These are phyloP conservation scores for Pteruthius melanotis DNA, from an alignment of 2,113 vertebrate species.

Conservation along the genomic window DNA sequence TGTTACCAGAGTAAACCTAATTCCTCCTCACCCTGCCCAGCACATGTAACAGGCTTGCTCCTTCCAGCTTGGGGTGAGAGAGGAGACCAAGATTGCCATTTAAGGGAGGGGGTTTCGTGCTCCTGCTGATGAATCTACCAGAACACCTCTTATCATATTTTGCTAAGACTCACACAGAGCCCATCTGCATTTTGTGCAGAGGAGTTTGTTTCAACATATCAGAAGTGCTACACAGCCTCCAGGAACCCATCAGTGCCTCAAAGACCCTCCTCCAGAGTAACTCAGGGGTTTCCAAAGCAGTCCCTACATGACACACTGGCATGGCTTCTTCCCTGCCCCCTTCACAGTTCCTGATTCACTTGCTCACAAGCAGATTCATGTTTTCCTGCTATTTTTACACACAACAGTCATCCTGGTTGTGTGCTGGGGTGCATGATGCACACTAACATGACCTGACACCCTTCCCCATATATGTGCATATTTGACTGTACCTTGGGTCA, in stretches of 20 bases:
- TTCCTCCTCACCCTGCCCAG: neutral
- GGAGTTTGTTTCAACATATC: neutral
- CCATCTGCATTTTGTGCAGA: neutral
- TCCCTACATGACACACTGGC: accelerated
- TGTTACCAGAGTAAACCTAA: neutral
- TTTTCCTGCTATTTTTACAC: conserved; percentile 52
- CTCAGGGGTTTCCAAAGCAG: neutral
- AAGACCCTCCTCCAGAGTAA: neutral
- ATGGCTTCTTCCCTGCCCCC: accelerated
- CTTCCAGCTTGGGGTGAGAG: neutral
- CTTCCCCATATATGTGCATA: neutral
- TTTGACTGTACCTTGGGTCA: neutral
- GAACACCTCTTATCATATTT: neutral
- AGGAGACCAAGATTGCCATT: neutral
- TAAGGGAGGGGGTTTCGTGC: neutral
- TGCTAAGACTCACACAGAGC: neutral
- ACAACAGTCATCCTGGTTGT: neutral
- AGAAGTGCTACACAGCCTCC: neutral
- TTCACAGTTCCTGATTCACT: neutral
- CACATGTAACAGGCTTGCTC: neutral
- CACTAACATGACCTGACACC: neutral
- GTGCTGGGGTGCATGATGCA: neutral
- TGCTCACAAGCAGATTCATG: neutral
- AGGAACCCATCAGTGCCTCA: neutral
- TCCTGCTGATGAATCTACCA: neutral